These are phyloP conservation scores for Myiozetetes cayanensis DNA, from an alignment of 2,113 vertebrate species.

Conservation along the genomic window DNA sequence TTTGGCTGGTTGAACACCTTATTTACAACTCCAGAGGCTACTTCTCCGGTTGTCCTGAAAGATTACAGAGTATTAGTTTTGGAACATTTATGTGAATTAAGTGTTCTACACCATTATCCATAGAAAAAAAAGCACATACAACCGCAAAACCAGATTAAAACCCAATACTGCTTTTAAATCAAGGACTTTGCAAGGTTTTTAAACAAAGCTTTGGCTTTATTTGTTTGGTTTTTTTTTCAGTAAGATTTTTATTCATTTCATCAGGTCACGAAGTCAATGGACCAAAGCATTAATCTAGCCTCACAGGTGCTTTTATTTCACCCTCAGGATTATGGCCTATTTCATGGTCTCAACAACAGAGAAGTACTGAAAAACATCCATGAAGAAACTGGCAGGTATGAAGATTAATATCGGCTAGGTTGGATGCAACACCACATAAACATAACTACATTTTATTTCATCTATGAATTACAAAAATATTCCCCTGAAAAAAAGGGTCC, in stretches of 20 bases:
- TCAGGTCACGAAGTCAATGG: not conserved
- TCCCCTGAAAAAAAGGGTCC: not conserved
- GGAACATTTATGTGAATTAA: not conserved
- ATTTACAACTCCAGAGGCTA: constrained; percentile 93
- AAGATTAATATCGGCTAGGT: not conserved
- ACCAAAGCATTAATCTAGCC: not conserved
- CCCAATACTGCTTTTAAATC: not conserved
- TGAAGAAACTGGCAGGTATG: not conserved
- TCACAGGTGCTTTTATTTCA: not conserved
- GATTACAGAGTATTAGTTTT: not conserved
- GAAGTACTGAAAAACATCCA: not conserved
- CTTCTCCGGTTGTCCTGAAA: constrained; percentile 92
- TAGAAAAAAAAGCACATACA: not conserved
- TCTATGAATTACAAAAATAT: not conserved
- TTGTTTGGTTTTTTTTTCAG: not conserved
- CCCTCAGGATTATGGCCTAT: not conserved
- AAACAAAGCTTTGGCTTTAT: not conserved
- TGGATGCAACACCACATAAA: not conserved
- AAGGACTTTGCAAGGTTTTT: not conserved
- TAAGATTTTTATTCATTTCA: not conserved
- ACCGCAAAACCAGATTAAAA: not conserved
- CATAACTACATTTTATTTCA: not conserved
- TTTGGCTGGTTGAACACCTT: constrained; percentile 99
- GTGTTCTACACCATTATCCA: not conserved
- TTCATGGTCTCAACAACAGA: not conserved